phyloP scores from a whole-genome alignment of 2,797 vertebrate species.

The Rhynchonycteris naso region DNA sequence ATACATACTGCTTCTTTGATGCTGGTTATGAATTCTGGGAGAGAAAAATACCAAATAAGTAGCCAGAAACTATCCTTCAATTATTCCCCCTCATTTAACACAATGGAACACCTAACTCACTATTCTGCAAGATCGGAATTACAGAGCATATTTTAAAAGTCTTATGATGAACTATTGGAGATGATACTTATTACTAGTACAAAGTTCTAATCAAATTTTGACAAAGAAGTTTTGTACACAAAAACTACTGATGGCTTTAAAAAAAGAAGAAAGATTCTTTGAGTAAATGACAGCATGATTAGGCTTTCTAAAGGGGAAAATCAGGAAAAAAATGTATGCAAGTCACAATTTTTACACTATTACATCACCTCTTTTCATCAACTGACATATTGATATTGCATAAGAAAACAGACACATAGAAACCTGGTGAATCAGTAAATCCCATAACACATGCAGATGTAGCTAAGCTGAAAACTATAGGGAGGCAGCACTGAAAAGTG shows the following conservation, averaged over 20 bases:
- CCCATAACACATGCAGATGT: neutral
- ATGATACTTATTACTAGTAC: neutral
- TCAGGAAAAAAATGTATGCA: neutral
- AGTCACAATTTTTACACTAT: neutral
- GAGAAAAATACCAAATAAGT: constrained; percentile 16
- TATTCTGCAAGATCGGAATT: neutral
- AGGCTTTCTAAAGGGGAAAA: neutral
- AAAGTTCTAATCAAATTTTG: neutral
- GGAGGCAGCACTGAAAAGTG: neutral
- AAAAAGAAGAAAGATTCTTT: neutral
- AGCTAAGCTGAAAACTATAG: neutral
- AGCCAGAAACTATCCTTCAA: neutral
- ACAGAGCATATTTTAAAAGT: neutral
- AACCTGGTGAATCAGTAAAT: neutral
- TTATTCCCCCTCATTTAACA: neutral
- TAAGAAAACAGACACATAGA: neutral
- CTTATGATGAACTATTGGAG: neutral
- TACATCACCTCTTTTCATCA: neutral
- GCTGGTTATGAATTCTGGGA: neutral
- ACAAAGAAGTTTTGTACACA: neutral
- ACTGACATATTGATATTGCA: constrained; percentile 2
- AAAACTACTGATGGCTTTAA: neutral
- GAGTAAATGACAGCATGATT: neutral
- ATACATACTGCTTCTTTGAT: neutral
- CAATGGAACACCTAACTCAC: neutral